phyloP scores from a whole-genome alignment of 2,113 vertebrate species.

The Phrynosoma blainvillii region DNA sequence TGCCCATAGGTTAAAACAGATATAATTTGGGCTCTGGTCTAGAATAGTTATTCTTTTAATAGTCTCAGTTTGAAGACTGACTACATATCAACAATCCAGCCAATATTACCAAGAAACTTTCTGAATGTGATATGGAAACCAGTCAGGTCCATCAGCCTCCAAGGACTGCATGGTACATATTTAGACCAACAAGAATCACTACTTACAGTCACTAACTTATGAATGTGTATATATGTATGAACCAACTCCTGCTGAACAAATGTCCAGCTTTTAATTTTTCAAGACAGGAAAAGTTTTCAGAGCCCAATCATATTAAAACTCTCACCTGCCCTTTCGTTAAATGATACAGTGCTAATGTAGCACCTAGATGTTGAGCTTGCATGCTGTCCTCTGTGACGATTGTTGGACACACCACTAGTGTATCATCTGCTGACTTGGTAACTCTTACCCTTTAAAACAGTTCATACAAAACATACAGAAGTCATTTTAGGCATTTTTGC shows the following conservation, averaged over 20 bases:
- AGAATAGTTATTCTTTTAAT: neutral
- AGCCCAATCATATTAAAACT: neutral
- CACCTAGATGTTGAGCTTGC: constrained; percentile 96
- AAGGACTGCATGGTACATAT: neutral
- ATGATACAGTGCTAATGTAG: constrained; percentile 92
- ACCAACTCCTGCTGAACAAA: neutral
- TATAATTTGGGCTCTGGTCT: neutral
- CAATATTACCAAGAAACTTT: neutral
- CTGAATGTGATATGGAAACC: neutral
- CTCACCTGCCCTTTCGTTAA: constrained; percentile 95
- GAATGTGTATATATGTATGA: neutral
- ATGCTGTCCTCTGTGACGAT: constrained; percentile 95
- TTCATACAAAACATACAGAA: constrained; percentile 21
- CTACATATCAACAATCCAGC: neutral
- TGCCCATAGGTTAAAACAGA: neutral
- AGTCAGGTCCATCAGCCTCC: neutral
- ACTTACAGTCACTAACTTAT: neutral
- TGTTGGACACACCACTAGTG: constrained; percentile 89
- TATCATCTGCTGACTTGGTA: constrained; percentile 81
- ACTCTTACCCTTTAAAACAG: constrained; percentile 84
- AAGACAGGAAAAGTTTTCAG: neutral
- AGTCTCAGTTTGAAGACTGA: neutral
- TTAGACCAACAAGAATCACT: neutral
- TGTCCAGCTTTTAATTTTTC: neutral
- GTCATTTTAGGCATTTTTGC: neutral